Evolutionary conservation across 2,113 vertebrate species (phyloP).

Genomic region (Micronycteris hirsuta): DNA sequence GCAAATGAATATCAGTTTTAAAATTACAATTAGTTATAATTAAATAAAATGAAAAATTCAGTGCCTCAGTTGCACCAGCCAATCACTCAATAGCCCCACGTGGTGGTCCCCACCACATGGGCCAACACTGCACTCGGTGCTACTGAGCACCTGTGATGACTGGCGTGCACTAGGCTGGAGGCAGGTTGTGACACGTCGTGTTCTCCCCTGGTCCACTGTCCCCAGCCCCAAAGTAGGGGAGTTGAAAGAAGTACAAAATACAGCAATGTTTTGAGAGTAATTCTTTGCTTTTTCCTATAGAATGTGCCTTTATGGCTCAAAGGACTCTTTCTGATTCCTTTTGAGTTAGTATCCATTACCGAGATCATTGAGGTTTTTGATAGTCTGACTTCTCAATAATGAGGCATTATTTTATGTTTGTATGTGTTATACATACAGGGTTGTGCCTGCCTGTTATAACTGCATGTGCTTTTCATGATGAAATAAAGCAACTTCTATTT

Average conservation of each 20-base stretch:
- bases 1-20: neutral
- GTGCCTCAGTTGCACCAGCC: neutral
- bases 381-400: neutral
- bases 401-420: neutral
- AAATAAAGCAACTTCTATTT: constrained; percentile 23
- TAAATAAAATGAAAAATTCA: constrained; percentile 5
- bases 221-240: neutral
- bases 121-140: neutral
- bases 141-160: neutral
- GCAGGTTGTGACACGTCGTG: neutral
- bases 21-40: neutral
- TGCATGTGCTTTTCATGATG: constrained; percentile 25
- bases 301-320: neutral
- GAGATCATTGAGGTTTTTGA: neutral
- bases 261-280: neutral
- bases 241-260: neutral
- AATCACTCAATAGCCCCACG: neutral
- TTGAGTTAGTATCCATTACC: neutral
- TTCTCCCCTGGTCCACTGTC: neutral
- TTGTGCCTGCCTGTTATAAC: neutral
- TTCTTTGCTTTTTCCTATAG: neutral
- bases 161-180: neutral
- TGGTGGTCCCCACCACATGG: neutral
- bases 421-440: neutral
- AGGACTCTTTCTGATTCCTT: neutral